phyloP scores from a whole-genome alignment of 1,140 invertebrate genomes.

The Drosophila pectinifera region DNA sequence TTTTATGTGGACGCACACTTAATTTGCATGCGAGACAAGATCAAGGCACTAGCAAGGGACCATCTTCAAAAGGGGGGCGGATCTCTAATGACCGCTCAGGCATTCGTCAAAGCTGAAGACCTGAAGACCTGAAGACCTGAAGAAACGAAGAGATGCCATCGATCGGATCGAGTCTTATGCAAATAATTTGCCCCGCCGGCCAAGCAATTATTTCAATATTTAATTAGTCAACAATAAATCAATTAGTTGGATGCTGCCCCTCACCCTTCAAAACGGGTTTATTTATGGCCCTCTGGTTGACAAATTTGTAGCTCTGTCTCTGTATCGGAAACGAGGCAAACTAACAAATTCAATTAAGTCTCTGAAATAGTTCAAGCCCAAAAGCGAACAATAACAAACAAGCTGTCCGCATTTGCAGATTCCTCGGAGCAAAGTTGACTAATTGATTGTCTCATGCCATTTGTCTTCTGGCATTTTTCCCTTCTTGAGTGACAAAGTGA shows the following conservation, averaged over 20 bases:
- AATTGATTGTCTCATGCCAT: slow-evolving; percentile 74
- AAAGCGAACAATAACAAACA: slow-evolving; percentile 55
- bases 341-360: slow-evolving; percentile 78
- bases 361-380: slow-evolving; percentile 65
- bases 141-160: too few species aligned
- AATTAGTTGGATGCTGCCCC: slow-evolving; percentile 63
- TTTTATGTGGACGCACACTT: slow-evolving; percentile 46
- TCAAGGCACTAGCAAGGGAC: slow-evolving; percentile 51
- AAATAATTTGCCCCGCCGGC: slow-evolving; percentile 65
- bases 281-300: slow-evolving; percentile 68
- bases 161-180: slow-evolving; percentile 54
- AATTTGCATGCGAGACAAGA: slow-evolving; percentile 75
- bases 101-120: slow-evolving; percentile 54
- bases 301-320: slow-evolving; percentile 61
- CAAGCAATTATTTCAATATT: slow-evolving; percentile 82
- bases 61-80: slow-evolving; percentile 5
- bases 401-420: slow-evolving; percentile 35
- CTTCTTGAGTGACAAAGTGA: slow-evolving; percentile 10
- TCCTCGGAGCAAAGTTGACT: slow-evolving; percentile 61
- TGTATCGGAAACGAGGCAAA: slow-evolving; percentile 41
- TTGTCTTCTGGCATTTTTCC: slow-evolving; percentile 59
- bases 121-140: slow-evolving; percentile 23
- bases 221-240: slow-evolving; percentile 83
- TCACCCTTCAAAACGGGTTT: slow-evolving; percentile 59
- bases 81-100: slow-evolving; percentile 45